Percentiles rank a stretch among this genome's conserved stretches.
Conservation (phyloP, 2,113 vertebrate genomes). For the Antechinus stuartii region DNA sequence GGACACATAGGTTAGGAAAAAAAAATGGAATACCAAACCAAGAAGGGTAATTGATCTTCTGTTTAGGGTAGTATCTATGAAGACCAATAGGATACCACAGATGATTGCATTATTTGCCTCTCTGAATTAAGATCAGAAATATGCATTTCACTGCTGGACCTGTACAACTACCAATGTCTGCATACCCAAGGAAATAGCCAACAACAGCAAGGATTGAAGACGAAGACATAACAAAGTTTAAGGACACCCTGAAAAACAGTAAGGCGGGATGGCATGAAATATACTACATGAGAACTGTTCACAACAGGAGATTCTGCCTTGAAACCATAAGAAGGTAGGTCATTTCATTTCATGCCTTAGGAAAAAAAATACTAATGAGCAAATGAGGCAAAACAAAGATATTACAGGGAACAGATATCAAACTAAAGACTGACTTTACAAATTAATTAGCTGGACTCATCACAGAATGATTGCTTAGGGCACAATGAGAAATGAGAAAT, state of each 20-base stretch:
- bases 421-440: too few relatives aligned
- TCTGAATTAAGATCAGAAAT: not conserved
- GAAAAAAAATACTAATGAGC: not conserved
- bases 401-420: not conserved
- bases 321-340: not conserved
- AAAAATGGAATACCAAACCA: accelerated
- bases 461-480: not conserved
- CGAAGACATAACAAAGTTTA: not conserved
- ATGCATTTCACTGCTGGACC: not conserved
- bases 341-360: not conserved
- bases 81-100: not conserved
- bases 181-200: not conserved
- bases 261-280: not conserved
- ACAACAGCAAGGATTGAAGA: not conserved
- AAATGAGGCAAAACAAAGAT: not conserved
- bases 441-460: not conserved
- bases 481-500: not conserved
- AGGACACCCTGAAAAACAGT: accelerated
- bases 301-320: not conserved
- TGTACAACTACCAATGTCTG: not conserved
- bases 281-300: not conserved
- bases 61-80: not conserved
- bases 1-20: too few relatives aligned
- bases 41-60: accelerated
- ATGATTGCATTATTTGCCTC: not conserved